phyloP scores from a whole-genome alignment of 1,140 invertebrate genomes.

The Cherax quadricarinatus region DNA sequence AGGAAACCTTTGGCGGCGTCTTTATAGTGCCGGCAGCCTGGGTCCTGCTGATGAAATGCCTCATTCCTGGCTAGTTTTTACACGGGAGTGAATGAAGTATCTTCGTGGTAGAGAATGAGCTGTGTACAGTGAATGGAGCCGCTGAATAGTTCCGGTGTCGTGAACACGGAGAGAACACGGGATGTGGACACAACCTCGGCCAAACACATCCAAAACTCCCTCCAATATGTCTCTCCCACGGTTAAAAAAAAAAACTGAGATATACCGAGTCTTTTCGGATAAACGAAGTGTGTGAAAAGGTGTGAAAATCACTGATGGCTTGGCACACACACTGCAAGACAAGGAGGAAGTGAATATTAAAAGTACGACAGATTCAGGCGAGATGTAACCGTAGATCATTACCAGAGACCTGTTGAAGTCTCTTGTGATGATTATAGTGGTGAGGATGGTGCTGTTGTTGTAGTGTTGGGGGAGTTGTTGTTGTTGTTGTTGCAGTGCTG shows the following conservation, averaged over 20 bases:
- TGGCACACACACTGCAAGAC: too few species aligned
- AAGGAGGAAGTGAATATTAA: too few species aligned
- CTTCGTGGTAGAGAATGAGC: conserved; percentile 8
- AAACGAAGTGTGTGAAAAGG: too few species aligned
- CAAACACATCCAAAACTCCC: background rate
- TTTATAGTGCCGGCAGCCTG: background rate
- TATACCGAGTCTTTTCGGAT: too few species aligned
- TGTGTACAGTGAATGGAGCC: conserved; percentile 1
- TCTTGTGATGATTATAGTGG: background rate
- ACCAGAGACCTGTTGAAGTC: conserved; percentile 22
- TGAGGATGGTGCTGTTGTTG: background rate
- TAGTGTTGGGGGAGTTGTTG: too few species aligned
- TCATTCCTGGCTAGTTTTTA: conserved; percentile 20
- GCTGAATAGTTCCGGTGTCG: conserved; percentile 14
- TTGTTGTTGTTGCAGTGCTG: too few species aligned
- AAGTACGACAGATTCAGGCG: too few species aligned
- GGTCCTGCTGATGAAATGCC: conserved; percentile 15
- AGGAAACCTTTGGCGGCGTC: conserved; percentile 14
- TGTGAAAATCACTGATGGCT: too few species aligned
- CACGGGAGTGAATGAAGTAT: conserved; percentile 8
- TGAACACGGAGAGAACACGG: background rate
- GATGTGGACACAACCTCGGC: background rate
- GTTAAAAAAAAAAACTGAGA: too few species aligned
- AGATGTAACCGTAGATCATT: background rate
- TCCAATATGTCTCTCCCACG: background rate